phyloP scores from a whole-genome alignment of 2,888 invertebrate species.

The Caenorhabditis imperialis region DNA sequence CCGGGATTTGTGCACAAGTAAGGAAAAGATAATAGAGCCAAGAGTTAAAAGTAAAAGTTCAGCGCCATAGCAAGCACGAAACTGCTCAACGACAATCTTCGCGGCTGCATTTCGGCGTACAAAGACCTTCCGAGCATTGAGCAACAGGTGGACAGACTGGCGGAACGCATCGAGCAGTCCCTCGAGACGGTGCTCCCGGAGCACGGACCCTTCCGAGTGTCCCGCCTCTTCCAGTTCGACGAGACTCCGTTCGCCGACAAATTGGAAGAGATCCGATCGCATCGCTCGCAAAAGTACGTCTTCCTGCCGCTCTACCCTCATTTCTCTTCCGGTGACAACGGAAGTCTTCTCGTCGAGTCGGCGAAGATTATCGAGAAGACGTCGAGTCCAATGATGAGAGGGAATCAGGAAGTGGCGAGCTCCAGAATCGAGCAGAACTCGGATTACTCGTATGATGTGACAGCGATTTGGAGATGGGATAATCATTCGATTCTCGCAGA shows the following conservation, averaged over 20 bases:
- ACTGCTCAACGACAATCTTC: constrained; percentile 46
- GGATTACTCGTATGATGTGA: constrained; percentile 56
- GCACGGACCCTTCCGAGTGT: constrained; percentile 46
- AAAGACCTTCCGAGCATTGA: constrained; percentile 54
- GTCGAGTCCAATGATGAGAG: constrained; percentile 36
- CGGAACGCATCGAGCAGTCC: constrained; percentile 39
- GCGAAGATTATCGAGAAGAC: constrained; percentile 35
- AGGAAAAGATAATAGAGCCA: no score
- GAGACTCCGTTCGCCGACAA: constrained; percentile 26
- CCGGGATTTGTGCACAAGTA: constrained; percentile 54
- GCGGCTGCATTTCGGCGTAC: constrained; percentile 56
- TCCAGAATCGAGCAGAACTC: constrained; percentile 56
- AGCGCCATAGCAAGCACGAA: constrained; percentile 44
- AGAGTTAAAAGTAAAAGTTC: no score
- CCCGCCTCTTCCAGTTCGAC: constrained; percentile 49
- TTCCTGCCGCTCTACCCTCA: constrained; percentile 64
- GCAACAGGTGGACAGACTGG: constrained; percentile 45
- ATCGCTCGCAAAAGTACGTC: constrained; percentile 33
- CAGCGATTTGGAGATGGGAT: constrained; percentile 61
- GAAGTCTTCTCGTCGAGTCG: constrained; percentile 37
- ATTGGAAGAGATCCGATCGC: constrained; percentile 37
- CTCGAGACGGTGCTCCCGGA: constrained; percentile 57
- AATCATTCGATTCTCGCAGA: constrained; percentile 61
- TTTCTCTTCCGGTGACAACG: constrained; percentile 41
- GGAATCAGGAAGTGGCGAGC: constrained; percentile 29